These are phyloP conservation scores for Tragulus kanchil DNA, from an alignment of 2,113 vertebrate genomes.

Conservation along the genomic window DNA sequence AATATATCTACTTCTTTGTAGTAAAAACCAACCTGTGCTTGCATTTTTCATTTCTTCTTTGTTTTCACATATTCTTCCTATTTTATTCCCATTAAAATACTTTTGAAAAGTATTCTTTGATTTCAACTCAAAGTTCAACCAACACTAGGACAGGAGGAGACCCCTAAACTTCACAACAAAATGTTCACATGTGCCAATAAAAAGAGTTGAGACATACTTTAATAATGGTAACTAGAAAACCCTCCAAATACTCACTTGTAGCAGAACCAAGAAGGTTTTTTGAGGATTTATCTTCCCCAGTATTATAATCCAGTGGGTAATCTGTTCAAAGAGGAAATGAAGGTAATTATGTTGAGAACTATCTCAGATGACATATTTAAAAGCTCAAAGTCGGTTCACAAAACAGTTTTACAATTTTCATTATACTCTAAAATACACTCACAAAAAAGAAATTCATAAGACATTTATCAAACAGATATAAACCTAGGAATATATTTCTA, in stretches of 20 bases:
- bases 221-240: neutral
- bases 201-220: neutral
- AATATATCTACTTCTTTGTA: neutral
- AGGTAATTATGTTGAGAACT: constrained; percentile 8
- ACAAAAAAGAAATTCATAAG: constrained; percentile 35
- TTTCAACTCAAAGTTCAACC: constrained; percentile 34
- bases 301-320: constrained; percentile 95
- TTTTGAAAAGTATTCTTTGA: constrained; percentile 36
- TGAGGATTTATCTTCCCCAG: constrained; percentile 95
- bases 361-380: constrained; percentile 25
- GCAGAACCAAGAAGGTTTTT: constrained; percentile 98
- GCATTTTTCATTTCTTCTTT: constrained; percentile 21
- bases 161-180: neutral
- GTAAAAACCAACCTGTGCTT: neutral
- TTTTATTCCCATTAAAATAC: neutral
- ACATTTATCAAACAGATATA: neutral
- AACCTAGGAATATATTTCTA: constrained; percentile 48
- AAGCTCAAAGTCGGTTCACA: constrained; percentile 40
- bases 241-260: constrained; percentile 92
- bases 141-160: neutral
- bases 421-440: constrained; percentile 12
- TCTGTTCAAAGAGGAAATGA: constrained; percentile 86
- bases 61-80: neutral
- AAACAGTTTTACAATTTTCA: constrained; percentile 21
- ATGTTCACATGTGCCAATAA: neutral